phyloP scores from a whole-genome alignment of 2,113 vertebrate species.

The Nothobranchius furzeri region DNA sequence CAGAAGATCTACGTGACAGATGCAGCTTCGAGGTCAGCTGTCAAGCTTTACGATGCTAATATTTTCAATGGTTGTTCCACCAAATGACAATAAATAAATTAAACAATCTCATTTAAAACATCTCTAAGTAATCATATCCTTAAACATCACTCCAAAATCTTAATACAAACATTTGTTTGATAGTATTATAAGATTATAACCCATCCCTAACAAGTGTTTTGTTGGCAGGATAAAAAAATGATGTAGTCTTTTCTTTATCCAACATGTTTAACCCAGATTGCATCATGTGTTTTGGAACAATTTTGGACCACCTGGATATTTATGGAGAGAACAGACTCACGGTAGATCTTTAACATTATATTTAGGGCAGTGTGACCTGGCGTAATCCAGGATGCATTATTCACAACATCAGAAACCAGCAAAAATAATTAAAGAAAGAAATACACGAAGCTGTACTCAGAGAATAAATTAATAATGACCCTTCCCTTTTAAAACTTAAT shows the following conservation, averaged over 20 bases:
- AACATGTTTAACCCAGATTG: slow-evolving; percentile 9
- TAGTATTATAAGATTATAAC: not conserved
- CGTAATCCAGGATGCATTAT: slow-evolving; percentile 76
- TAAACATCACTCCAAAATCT: not conserved
- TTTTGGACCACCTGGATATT: slow-evolving; percentile 6
- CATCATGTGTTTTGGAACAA: slow-evolving; percentile 15
- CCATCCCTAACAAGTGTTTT: too few relatives aligned
- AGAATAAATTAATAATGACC: slow-evolving; percentile 73
- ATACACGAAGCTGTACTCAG: slow-evolving; percentile 53
- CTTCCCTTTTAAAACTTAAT: slow-evolving; percentile 65
- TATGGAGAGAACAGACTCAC: slow-evolving; percentile 28
- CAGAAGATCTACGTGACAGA: not conserved
- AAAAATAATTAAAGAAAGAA: slow-evolving; percentile 37
- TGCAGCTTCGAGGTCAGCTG: not conserved
- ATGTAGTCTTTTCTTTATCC: too few relatives aligned
- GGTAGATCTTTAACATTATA: slow-evolving; percentile 43
- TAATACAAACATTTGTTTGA: not conserved
- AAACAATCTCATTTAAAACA: not conserved
- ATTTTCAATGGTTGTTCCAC: not conserved
- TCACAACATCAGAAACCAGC: slow-evolving; percentile 60
- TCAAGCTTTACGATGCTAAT: not conserved
- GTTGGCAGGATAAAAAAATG: too few relatives aligned
- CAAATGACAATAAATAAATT: not conserved
- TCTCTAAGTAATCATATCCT: too few relatives aligned
- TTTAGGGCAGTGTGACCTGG: slow-evolving; percentile 71